Evolutionary conservation across 2,797 vertebrate species (phyloP).

Genomic region (Gambusia yucatana): DNA sequence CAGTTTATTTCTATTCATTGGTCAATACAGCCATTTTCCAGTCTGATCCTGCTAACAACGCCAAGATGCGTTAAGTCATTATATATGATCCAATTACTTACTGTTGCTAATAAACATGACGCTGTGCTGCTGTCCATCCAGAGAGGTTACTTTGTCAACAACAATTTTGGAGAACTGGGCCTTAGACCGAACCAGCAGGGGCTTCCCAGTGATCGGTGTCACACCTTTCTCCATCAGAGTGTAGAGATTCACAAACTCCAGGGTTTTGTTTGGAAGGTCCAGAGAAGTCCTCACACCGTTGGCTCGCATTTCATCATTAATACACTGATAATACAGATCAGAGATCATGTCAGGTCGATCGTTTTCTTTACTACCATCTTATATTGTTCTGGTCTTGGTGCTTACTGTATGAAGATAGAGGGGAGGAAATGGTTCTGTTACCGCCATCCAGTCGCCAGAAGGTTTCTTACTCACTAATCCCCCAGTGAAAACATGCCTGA

Average conservation of each 20-base stretch:
- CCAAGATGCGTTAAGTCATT: too few relatives aligned
- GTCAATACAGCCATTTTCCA: too few relatives aligned
- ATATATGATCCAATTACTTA: not conserved
- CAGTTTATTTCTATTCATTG: too few relatives aligned
- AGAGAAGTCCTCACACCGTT: constrained; percentile 10
- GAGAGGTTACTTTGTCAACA: too few relatives aligned
- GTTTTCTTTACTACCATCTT: not conserved
- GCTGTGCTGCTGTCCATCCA: constrained; percentile 14
- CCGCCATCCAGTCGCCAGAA: constrained; percentile 20
- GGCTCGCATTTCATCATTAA: constrained; percentile 19
- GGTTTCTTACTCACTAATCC: constrained; percentile 19
- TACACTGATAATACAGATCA: not conserved
- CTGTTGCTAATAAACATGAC: constrained; percentile 41
- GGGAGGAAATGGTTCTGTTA: constrained; percentile 22
- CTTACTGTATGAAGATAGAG: constrained; percentile 33
- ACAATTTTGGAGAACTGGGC: too few relatives aligned
- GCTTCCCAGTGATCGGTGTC: not conserved
- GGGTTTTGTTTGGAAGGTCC: constrained; percentile 9
- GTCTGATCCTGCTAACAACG: too few relatives aligned
- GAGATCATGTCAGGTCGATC: not conserved
- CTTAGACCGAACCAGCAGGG: too few relatives aligned
- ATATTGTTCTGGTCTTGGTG: not conserved
- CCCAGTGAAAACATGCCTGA: constrained; percentile 40
- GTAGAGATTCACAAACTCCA: constrained; percentile 32
- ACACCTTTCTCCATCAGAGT: constrained; percentile 27